Percentiles rank a stretch among this genome's conserved stretches.
phyloP scores from a whole-genome alignment of 1,140 invertebrate genomes.

The Zaprionus kolodkinae region DNA sequence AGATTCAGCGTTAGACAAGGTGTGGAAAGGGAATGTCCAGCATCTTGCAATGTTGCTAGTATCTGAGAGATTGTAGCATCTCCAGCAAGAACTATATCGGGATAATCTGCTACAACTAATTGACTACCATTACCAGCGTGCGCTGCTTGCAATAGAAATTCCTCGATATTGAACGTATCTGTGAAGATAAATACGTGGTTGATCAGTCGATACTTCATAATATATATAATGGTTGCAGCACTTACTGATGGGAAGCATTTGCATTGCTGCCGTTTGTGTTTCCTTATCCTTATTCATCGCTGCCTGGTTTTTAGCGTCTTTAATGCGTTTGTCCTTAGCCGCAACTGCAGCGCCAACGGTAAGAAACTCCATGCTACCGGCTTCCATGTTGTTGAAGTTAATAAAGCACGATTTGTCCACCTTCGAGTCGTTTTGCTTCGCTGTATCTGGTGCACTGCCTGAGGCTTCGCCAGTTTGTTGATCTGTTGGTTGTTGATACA shows the following conservation, averaged over 20 bases:
- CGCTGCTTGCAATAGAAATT: slow-evolving; percentile 65
- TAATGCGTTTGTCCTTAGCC: slow-evolving; percentile 92
- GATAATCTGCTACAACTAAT: slow-evolving; percentile 84
- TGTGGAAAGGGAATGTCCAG: slow-evolving; percentile 86
- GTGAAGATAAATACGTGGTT: neutral
- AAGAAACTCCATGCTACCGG: slow-evolving; percentile 84
- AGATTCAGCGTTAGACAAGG: slow-evolving; percentile 85
- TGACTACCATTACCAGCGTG: slow-evolving; percentile 57
- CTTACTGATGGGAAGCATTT: slow-evolving; percentile 63
- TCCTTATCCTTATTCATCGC: slow-evolving; percentile 77
- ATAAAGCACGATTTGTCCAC: slow-evolving; percentile 57
- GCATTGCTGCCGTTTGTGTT: slow-evolving; percentile 56
- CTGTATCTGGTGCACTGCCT: slow-evolving; percentile 6
- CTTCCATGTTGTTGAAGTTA: slow-evolving; percentile 62
- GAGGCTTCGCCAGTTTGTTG: slow-evolving; percentile 50
- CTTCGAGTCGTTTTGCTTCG: slow-evolving; percentile 48
- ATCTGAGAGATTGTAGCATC: slow-evolving; percentile 88
- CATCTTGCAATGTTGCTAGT: slow-evolving; percentile 86
- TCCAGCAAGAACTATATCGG: slow-evolving; percentile 85
- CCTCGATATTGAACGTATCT: slow-evolving; percentile 75
- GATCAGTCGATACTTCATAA: neutral
- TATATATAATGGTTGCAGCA: neutral
- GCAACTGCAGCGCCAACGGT: slow-evolving; percentile 92
- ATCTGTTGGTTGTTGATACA: slow-evolving; percentile 79
- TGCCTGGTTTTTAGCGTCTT: slow-evolving; percentile 88